Conservation (phyloP, 2,888 invertebrate genomes). For the Chrysolina haemoptera region DNA sequence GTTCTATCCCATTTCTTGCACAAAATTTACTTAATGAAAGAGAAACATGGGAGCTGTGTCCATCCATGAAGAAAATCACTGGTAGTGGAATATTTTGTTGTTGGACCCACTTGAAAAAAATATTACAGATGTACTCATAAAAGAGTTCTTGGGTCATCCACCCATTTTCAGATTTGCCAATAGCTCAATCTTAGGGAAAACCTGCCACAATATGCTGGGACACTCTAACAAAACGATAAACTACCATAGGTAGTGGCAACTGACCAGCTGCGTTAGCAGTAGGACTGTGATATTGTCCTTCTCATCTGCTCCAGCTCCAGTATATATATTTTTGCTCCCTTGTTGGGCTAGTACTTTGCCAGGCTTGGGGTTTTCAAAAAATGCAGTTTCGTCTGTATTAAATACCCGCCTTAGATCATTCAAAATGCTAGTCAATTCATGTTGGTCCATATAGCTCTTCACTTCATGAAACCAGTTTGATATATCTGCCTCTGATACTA, state of each 20-base stretch:
- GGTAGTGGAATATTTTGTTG: too few relatives aligned
- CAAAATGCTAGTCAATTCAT: background rate
- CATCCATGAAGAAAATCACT: too few relatives aligned
- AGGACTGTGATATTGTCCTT: slow-evolving; percentile 8
- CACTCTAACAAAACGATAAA: background rate
- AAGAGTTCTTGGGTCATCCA: too few relatives aligned
- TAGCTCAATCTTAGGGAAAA: too few relatives aligned
- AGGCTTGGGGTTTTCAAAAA: background rate
- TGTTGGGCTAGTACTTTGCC: background rate
- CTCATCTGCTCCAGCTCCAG: background rate
- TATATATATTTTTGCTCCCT: slow-evolving; percentile 4
- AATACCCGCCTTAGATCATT: background rate
- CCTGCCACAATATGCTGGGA: background rate
- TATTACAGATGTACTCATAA: too few relatives aligned
- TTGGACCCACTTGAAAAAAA: too few relatives aligned
- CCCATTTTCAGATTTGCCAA: too few relatives aligned
- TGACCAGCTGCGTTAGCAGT: slow-evolving; percentile 7
- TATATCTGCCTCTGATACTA: background rate
- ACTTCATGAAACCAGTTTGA: background rate
- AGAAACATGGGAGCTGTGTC: too few relatives aligned
- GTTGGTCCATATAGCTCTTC: background rate
- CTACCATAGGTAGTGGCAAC: background rate
- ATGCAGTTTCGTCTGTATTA: background rate
- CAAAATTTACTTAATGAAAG: too few relatives aligned
- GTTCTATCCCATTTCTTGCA: too few relatives aligned